These are phyloP conservation scores for Nerophis lumbriciformis DNA, from an alignment of 2,113 vertebrate species.

Conservation along the genomic window DNA sequence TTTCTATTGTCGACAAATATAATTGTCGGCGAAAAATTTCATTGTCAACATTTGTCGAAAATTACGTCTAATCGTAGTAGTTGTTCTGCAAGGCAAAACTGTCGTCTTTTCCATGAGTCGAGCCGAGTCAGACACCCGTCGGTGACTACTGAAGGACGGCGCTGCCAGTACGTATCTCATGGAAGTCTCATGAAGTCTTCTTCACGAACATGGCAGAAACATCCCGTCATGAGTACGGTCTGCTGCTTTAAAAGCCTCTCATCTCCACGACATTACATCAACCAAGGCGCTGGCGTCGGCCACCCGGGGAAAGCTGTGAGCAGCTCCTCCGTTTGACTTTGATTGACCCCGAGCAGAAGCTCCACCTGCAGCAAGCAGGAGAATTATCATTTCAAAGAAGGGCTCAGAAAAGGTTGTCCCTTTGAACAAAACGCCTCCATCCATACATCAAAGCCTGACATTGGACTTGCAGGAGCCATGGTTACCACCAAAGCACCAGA, in stretches of 20 bases:
- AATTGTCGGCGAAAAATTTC: too few relatives aligned
- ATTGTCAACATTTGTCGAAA: too few relatives aligned
- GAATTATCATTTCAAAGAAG: slow-evolving; percentile 74
- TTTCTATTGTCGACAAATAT: too few relatives aligned
- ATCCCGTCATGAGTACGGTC: not conserved
- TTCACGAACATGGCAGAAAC: slow-evolving; percentile 10
- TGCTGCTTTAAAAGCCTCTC: slow-evolving; percentile 22
- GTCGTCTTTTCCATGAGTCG: too few relatives aligned
- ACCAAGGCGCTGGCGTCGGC: slow-evolving; percentile 29
- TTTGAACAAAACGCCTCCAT: slow-evolving; percentile 74
- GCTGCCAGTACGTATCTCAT: too few relatives aligned
- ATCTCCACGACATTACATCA: slow-evolving; percentile 30
- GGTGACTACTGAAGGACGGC: too few relatives aligned
- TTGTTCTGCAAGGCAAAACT: too few relatives aligned
- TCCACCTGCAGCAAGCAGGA: slow-evolving; percentile 56
- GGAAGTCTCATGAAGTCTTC: slow-evolving; percentile 2
- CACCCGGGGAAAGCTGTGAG: slow-evolving; percentile 36
- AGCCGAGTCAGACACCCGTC: too few relatives aligned
- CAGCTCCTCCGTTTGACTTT: slow-evolving; percentile 62
- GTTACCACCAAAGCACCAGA: slow-evolving; percentile 43
- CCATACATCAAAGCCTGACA: slow-evolving; percentile 71
- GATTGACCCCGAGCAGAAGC: slow-evolving; percentile 59
- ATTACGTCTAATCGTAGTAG: too few relatives aligned
- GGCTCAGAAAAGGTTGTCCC: slow-evolving; percentile 70
- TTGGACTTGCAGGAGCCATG: slow-evolving; percentile 47